Conservation (phyloP, 2,113 vertebrate species). For the Ancistrus triradiatus region DNA sequence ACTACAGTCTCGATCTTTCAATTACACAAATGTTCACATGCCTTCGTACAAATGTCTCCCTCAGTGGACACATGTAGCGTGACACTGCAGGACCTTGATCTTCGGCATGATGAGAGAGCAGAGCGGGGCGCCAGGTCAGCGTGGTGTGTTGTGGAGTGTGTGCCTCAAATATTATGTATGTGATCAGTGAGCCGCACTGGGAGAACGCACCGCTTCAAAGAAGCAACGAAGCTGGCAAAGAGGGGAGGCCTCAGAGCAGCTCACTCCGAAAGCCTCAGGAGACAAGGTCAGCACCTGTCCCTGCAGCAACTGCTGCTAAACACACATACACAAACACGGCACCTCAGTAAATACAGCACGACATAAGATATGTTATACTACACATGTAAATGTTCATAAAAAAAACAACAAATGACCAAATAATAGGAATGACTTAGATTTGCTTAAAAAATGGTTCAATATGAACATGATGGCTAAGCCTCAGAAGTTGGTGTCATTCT, state of each 20-base stretch:
- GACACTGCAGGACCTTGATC: slow-evolving; percentile 10
- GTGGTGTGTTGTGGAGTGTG: slow-evolving; percentile 6
- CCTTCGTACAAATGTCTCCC: slow-evolving; percentile 3
- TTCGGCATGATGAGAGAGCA: slow-evolving; percentile 21
- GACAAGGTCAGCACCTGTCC: slow-evolving; percentile 43
- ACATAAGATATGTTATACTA: neutral
- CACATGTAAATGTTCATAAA: too few relatives aligned
- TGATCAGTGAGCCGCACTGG: slow-evolving; percentile 33
- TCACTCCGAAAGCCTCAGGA: slow-evolving; percentile 43
- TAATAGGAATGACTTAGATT: too few relatives aligned
- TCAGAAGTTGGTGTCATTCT: slow-evolving; percentile 31
- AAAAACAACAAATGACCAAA: too few relatives aligned
- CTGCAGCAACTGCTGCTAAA: slow-evolving; percentile 38
- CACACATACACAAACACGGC: neutral
- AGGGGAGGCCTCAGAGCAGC: slow-evolving; percentile 31
- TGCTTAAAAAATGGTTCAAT: neutral
- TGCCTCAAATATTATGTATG: slow-evolving; percentile 36
- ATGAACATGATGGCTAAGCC: neutral
- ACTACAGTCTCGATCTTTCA: neutral
- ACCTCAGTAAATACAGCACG: neutral
- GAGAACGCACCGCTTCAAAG: slow-evolving; percentile 43
- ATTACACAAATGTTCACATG: neutral
- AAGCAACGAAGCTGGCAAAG: slow-evolving; percentile 35
- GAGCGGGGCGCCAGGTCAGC: slow-evolving; percentile 12
- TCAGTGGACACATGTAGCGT: neutral